Percentiles rank a stretch among this genome's conserved stretches.
phyloP scores from a whole-genome alignment of 2,888 invertebrate species.

The Lampropteryx suffumata region DNA sequence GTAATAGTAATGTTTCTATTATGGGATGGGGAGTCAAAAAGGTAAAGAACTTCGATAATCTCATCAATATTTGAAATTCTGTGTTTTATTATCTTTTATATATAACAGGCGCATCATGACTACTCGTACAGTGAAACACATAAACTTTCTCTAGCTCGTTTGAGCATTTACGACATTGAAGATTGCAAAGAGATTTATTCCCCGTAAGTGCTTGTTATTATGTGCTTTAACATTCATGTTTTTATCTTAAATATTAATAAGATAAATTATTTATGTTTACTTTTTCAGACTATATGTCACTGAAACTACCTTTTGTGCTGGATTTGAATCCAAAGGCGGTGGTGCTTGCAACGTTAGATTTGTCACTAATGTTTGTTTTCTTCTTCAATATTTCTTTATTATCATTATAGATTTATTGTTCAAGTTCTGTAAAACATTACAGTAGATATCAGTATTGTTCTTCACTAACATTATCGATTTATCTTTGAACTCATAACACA shows the following conservation, averaged over 20 bases:
- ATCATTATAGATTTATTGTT: neutral
- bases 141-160: conserved; percentile 31
- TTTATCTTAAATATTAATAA: too few relatives aligned
- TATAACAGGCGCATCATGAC: conserved; percentile 21
- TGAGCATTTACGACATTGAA: conserved; percentile 38
- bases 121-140: neutral
- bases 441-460: too few relatives aligned
- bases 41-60: conserved; percentile 29
- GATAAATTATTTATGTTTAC: neutral
- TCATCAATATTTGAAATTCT: too few relatives aligned
- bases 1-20: conserved; percentile 33
- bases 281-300: conserved; percentile 47
- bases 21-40: conserved; percentile 53
- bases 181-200: conserved; percentile 46
- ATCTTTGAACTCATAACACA: too few relatives aligned
- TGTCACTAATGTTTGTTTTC: neutral
- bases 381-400: too few relatives aligned
- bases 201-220: conserved; percentile 32
- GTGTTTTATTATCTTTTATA: too few relatives aligned
- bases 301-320: conserved; percentile 49
- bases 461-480: too few relatives aligned
- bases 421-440: too few relatives aligned
- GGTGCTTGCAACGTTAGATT: conserved; percentile 52
- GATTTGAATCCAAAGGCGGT: conserved; percentile 36
- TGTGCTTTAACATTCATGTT: neutral